These are phyloP conservation scores for Epizoanthus stellaris DNA, from an alignment of 92 coral and sea anemone species.

Conservation along the genomic window DNA sequence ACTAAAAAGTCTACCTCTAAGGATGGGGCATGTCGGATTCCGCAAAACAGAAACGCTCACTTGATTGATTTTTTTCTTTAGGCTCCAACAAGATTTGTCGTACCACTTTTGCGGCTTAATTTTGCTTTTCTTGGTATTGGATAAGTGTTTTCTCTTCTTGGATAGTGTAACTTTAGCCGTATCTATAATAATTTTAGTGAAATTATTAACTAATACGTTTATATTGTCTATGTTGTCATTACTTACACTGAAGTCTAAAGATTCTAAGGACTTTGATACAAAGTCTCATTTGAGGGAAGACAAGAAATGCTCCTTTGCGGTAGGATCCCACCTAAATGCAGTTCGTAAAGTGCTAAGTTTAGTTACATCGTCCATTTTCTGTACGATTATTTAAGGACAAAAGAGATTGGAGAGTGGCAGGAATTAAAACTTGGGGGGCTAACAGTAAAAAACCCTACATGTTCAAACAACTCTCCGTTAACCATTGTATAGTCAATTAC, in stretches of 20 bases:
- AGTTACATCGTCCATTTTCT: neutral
- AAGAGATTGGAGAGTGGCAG: neutral
- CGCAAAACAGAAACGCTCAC: no score
- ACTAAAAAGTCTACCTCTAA: neutral
- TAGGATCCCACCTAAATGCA: neutral
- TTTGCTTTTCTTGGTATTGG: neutral
- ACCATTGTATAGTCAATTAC: conserved; percentile 50
- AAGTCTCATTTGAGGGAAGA: neutral
- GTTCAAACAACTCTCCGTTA: neutral
- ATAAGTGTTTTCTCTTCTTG: no score
- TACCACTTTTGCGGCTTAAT: neutral
- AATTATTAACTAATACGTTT: neutral
- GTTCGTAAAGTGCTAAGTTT: neutral
- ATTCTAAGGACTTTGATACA: neutral
- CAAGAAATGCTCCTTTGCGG: neutral
- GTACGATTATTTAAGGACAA: neutral
- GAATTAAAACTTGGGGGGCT: neutral
- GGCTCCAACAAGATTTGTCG: neutral
- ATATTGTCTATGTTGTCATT: neutral
- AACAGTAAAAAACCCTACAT: neutral
- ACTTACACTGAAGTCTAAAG: neutral
- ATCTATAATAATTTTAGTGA: neutral
- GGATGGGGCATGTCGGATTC: no score
- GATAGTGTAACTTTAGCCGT: no score
- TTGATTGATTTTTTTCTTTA: neutral